phyloP scores from a whole-genome alignment of 2,888 invertebrate genomes.

The Colostygia pectinataria region DNA sequence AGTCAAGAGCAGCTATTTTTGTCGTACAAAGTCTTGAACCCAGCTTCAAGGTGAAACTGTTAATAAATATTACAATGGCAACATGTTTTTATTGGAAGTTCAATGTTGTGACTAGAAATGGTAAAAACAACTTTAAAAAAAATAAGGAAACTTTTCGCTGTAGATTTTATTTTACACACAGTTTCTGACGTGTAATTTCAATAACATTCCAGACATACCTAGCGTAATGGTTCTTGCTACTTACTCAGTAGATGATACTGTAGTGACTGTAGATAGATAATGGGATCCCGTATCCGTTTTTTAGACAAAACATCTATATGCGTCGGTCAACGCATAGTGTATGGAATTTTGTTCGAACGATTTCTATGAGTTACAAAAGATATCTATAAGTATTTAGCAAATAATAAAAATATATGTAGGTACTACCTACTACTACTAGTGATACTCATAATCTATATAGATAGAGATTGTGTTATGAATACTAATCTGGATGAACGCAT shows the following conservation, averaged over 20 bases:
- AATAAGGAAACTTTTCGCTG: conserved; percentile 14
- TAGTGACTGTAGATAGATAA: too few relatives aligned
- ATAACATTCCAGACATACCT: conserved; percentile 9
- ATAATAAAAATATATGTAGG: too few relatives aligned
- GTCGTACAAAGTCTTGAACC: conserved; percentile 21
- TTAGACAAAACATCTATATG: too few relatives aligned
- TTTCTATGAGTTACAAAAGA: too few relatives aligned
- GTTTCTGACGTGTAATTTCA: neutral
- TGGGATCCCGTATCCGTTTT: too few relatives aligned
- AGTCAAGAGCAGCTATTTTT: conserved; percentile 2
- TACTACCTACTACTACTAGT: too few relatives aligned
- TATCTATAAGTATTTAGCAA: too few relatives aligned
- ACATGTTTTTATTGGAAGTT: conserved; percentile 31
- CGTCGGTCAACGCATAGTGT: too few relatives aligned
- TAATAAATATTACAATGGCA: conserved; percentile 28
- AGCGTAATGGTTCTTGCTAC: neutral
- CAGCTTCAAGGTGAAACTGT: conserved; percentile 29
- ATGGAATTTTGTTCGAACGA: too few relatives aligned
- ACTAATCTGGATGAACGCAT: too few relatives aligned
- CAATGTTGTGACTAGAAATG: conserved; percentile 25
- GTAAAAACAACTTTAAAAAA: conserved; percentile 24
- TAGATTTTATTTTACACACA: neutral
- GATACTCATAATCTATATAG: too few relatives aligned
- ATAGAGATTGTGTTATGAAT: too few relatives aligned
- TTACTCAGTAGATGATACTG: neutral